Base-by-base conservation (phyloP, 2,888 invertebrate species). In the Drosophila emarginata region DNA sequence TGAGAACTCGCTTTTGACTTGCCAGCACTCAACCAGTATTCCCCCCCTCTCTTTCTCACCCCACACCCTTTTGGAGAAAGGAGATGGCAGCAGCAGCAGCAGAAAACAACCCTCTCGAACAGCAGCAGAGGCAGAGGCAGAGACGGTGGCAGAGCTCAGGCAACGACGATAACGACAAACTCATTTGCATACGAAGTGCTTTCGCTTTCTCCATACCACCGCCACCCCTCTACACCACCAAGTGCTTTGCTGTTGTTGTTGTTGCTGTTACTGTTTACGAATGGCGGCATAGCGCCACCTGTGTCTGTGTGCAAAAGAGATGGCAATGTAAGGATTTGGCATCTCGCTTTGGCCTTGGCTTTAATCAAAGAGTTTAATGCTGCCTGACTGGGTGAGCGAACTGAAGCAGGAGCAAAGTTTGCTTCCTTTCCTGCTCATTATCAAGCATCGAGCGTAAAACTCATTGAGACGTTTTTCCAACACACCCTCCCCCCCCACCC, bases 131-230 rank as follows among this genome's bases (percentile, higher is more conserved):
- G 72, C 67, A 68, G 54, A 56, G 62, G 21, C 14, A 53, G 63
- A 67, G 57, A 72, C 61, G 36, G 36, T 64, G 62, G 68, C 64
- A 54, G 39, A 67, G 45, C 45, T 45, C 45, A 45, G 45, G 45
- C 45, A 58, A 71, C 79, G 76, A 78, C 74, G 82, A 82, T 82
- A 82, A 84, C 84, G 78, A 71, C 77, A 82, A 82, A 82, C 81
- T 84, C 86, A 84, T 84, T 84, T 84, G 83, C 84, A 84, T 84
- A 84, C 84, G 86, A 84, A 84, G 84, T 81, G 84, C 81, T 84
- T 85, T 85, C 81, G 86, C 86, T 84, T 84, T 84, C 75, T 70
- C 64, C n/a, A 62, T 37, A 32, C 71, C 58, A n/a, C 59, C 50
- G 11, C 4, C 37, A 21, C 12, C 37, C 60, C 51, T 11, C 2